Percentiles rank a stretch among this genome's conserved stretches.
Conservation (phyloP, 2,113 vertebrate species). For the Cyanoderma ruficeps region DNA sequence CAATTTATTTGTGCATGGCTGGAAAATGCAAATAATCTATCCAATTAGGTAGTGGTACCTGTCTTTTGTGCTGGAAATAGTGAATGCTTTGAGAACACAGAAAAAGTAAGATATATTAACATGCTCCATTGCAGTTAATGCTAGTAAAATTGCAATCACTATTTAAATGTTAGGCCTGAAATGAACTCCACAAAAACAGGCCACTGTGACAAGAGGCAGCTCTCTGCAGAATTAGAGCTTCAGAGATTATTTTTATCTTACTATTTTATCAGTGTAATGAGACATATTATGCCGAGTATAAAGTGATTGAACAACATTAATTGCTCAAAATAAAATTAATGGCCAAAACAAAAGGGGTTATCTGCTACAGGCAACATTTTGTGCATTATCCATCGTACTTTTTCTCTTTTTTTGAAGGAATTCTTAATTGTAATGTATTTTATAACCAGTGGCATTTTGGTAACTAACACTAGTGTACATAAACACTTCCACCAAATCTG, state of each 20-base stretch:
- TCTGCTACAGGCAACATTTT: background rate
- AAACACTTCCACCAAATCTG: background rate
- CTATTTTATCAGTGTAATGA: background rate
- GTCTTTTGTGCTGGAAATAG: background rate
- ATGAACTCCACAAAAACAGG: background rate
- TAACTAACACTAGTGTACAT: background rate
- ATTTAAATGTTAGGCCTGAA: background rate
- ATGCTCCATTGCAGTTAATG: background rate
- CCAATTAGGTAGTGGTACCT: background rate
- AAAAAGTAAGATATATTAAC: background rate
- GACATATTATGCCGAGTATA: background rate
- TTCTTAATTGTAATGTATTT: background rate
- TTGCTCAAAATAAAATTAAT: background rate
- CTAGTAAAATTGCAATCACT: background rate
- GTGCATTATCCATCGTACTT: background rate
- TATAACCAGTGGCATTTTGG: background rate
- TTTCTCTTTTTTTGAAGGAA: background rate
- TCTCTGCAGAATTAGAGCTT: background rate
- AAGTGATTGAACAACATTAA: background rate
- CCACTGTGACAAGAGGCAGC: background rate
- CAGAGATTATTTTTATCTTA: background rate
- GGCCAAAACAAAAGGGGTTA: background rate
- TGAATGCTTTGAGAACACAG: background rate
- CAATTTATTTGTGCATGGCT: background rate
- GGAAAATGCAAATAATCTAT: background rate